phyloP scores from a whole-genome alignment of 2,888 invertebrate species.

The Hyles lineata region DNA sequence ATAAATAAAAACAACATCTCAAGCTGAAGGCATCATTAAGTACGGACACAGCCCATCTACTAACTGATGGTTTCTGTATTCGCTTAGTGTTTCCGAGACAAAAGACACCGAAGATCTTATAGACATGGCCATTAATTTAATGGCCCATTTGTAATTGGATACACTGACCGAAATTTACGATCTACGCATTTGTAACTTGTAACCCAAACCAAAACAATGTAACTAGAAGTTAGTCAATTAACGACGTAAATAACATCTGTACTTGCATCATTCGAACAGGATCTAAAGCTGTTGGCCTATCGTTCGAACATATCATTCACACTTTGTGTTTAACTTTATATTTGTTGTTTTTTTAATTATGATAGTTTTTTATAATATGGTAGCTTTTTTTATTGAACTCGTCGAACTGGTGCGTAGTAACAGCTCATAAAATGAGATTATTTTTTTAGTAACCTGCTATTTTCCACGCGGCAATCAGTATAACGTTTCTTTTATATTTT shows the following conservation, averaged over 20 bases:
- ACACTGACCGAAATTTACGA: constrained; percentile 20
- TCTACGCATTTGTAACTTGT: constrained; percentile 25
- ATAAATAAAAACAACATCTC: neutral
- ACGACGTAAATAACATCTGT: neutral
- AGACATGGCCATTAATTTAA: constrained; percentile 25
- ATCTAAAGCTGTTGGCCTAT: too few relatives aligned
- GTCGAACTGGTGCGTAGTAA: too few relatives aligned
- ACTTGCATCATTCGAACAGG: neutral
- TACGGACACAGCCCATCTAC: neutral
- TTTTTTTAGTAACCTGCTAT: too few relatives aligned
- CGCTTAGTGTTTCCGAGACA: constrained; percentile 8
- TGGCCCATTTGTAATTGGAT: constrained; percentile 26
- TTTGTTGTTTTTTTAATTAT: too few relatives aligned
- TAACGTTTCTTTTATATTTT: too few relatives aligned
- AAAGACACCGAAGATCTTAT: constrained; percentile 19
- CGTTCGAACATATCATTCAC: too few relatives aligned
- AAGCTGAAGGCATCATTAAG: constrained; percentile 6
- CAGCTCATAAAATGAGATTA: too few relatives aligned
- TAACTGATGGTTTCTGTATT: constrained; percentile 7
- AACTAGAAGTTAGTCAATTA: constrained; percentile 36
- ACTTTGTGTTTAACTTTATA: too few relatives aligned
- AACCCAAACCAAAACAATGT: constrained; percentile 26
- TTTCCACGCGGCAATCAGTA: too few relatives aligned
- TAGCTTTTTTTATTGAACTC: too few relatives aligned
- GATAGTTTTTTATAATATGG: too few relatives aligned